These are phyloP conservation scores for Lanistes nyassanus DNA, from an alignment of 1,140 invertebrate genomes.

Conservation along the genomic window DNA sequence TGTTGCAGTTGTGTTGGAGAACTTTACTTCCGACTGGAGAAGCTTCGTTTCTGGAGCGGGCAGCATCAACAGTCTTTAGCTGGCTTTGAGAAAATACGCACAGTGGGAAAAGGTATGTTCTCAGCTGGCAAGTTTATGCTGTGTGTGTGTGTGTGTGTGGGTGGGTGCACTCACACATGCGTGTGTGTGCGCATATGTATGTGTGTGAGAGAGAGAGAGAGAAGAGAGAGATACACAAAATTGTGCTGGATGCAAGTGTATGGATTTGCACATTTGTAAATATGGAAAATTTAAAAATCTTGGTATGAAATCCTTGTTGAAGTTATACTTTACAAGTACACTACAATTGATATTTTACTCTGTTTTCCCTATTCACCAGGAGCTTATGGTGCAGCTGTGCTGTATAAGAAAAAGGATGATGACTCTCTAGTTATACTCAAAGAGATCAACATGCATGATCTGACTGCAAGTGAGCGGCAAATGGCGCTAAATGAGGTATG, in stretches of 20 bases:
- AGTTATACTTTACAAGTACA: background rate
- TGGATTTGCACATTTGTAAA: too few species aligned
- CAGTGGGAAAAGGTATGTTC: constrained; percentile 72
- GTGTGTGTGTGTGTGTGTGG: background rate
- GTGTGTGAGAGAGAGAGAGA: background rate
- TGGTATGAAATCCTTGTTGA: background rate
- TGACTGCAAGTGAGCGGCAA: constrained; percentile 76
- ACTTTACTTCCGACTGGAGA: constrained; percentile 68
- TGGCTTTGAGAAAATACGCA: constrained; percentile 74
- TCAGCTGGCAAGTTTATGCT: background rate
- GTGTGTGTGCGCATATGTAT: background rate
- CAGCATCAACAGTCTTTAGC: constrained; percentile 63
- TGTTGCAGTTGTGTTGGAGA: constrained; percentile 61
- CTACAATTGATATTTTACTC: background rate
- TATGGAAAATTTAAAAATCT: too few species aligned
- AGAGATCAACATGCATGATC: constrained; percentile 80
- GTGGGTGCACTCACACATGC: background rate
- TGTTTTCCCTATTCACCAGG: constrained; percentile 64
- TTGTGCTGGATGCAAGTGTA: too few species aligned
- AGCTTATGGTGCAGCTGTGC: constrained; percentile 80
- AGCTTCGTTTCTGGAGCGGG: constrained; percentile 62
- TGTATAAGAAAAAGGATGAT: constrained; percentile 77
- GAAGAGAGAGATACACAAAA: too few species aligned
- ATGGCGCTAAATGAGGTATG: constrained; percentile 81
- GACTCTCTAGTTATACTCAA: constrained; percentile 79